Conservation (phyloP, 2,888 invertebrate species). For the Acanthacorydalis orientalis region DNA sequence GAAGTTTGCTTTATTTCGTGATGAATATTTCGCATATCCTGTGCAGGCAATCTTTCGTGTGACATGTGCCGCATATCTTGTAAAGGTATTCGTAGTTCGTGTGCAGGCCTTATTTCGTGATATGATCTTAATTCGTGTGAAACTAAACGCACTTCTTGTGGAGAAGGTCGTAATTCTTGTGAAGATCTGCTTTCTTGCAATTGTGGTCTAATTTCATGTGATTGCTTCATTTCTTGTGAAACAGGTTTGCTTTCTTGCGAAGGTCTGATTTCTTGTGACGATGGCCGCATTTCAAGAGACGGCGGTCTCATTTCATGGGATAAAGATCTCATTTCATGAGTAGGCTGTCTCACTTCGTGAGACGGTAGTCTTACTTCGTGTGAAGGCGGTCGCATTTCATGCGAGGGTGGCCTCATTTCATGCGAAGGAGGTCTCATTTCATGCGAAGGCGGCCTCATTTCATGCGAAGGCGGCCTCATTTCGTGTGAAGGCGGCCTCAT, state of each 20-base stretch:
- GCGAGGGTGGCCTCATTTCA: not conserved
- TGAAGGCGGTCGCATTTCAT: constrained; percentile 3
- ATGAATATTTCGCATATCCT: too few species aligned
- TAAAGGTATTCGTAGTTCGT: not conserved
- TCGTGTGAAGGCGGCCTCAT: constrained; percentile 9
- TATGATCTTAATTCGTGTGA: not conserved
- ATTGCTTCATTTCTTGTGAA: not conserved
- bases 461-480: constrained; percentile 9
- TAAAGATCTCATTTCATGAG: too few species aligned
- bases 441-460: not conserved
- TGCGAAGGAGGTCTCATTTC: constrained; percentile 6
- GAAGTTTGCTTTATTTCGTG: too few species aligned
- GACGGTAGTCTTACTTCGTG: constrained; percentile 1
- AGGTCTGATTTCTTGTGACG: not conserved
- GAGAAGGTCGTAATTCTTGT: not conserved
- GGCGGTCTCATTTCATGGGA: constrained; percentile 4
- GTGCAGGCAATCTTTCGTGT: too few species aligned
- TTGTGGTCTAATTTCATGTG: not conserved
- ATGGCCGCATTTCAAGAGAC: constrained; percentile 10
- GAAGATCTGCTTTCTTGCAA: not conserved
- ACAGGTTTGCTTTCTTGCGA: not conserved
- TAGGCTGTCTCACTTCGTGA: constrained; percentile 14
- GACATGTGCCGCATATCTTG: too few species aligned
- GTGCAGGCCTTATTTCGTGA: not conserved
- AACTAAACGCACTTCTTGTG: not conserved